Percentiles rank a stretch among this genome's conserved stretches.
Evolutionary conservation across 2,888 invertebrate genomes (phyloP).

Genomic region (Nudaria mundana): DNA sequence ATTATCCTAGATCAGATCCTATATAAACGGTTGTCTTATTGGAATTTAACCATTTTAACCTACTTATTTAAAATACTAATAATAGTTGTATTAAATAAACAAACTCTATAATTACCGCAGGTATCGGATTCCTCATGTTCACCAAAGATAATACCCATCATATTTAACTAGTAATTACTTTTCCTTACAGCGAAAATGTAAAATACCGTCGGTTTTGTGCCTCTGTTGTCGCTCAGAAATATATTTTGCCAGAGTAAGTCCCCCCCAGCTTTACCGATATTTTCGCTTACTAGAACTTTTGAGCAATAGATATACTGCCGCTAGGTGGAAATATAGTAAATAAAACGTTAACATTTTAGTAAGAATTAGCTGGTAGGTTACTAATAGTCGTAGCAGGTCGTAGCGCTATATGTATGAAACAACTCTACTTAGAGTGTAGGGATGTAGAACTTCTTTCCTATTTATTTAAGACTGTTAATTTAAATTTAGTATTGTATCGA

Average conservation of each 20-base stretch:
- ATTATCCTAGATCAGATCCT: too few relatives aligned
- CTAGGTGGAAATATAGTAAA: slow-evolving; percentile 14
- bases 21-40: too few relatives aligned
- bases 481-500: slow-evolving; percentile 21
- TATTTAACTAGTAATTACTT: slow-evolving; percentile 25
- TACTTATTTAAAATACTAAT: too few relatives aligned
- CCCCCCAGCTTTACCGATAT: too few relatives aligned
- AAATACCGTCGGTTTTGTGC: slow-evolving; percentile 10
- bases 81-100: too few relatives aligned
- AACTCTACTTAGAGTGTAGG: slow-evolving; percentile 16
- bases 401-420: slow-evolving; percentile 3
- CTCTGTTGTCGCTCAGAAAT: too few relatives aligned
- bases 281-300: too few relatives aligned
- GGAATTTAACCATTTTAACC: too few relatives aligned
- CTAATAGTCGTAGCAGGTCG: neutral
- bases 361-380: slow-evolving; percentile 1
- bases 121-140: neutral
- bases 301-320: too few relatives aligned
- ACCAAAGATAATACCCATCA: slow-evolving; percentile 24
- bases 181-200: slow-evolving; percentile 12
- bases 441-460: slow-evolving; percentile 2
- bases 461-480: slow-evolving; percentile 22
- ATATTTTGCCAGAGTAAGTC: too few relatives aligned
- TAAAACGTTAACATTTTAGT: too few relatives aligned
- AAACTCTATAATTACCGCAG: too few relatives aligned